Percentiles rank a stretch among this genome's conserved stretches.
Evolutionary conservation across 2,888 invertebrate genomes (phyloP).

Genomic region (Drosophila setosimentum): DNA sequence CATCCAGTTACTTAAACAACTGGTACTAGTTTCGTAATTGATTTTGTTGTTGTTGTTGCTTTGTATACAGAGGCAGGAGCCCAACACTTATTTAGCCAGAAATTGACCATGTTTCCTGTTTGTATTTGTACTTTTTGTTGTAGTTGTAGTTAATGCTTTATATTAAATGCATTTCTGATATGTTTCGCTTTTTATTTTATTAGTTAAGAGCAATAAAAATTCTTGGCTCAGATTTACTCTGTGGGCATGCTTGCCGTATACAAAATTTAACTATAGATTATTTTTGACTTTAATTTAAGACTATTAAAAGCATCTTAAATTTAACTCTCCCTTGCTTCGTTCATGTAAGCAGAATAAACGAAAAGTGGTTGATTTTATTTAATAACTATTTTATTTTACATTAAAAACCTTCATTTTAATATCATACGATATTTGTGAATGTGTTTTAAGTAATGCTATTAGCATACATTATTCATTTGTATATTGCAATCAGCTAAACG

Average conservation of each 20-base stretch:
- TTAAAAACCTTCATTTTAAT: neutral
- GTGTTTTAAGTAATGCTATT: conserved; percentile 16
- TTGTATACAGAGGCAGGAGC: conserved; percentile 8
- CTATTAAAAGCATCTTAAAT: conserved; percentile 40
- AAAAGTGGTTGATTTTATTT: neutral
- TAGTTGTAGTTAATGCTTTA: conserved; percentile 54
- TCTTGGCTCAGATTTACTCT: conserved; percentile 45
- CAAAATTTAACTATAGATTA: conserved; percentile 31
- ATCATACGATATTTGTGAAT: neutral
- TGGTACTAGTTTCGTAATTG: conserved; percentile 15
- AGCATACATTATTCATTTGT: conserved; percentile 43
- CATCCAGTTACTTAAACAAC: conserved; percentile 60
- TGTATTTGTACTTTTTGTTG: conserved; percentile 2
- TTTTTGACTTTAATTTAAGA: conserved; percentile 36
- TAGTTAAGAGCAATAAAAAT: conserved; percentile 58
- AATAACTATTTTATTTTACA: neutral
- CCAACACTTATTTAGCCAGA: conserved; percentile 59
- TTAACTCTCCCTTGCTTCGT: neutral
- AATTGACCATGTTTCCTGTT: conserved; percentile 19
- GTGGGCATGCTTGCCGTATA: conserved; percentile 35
- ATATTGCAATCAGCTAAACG: conserved; percentile 43
- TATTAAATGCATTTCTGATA: conserved; percentile 78
- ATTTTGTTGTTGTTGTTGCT: neutral
- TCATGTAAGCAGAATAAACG: neutral
- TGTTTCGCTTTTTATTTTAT: conserved; percentile 48